A percentile compares a stretch with the other conserved stretches of the same genome.
Conservation (phyloP, 2,888 invertebrate genomes). For the Netelia melanura region DNA sequence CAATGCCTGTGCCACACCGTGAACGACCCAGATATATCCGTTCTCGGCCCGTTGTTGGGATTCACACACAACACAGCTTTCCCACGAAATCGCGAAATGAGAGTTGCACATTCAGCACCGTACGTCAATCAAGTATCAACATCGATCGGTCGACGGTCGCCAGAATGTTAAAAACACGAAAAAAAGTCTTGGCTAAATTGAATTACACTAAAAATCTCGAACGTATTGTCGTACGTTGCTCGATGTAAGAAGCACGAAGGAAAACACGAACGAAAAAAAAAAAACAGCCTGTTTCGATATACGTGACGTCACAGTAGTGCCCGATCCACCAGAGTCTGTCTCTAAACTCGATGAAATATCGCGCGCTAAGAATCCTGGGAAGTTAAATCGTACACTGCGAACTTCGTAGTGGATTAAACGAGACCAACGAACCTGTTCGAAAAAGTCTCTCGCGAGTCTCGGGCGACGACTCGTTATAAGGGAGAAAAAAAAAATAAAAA, state of each 20-base stretch:
- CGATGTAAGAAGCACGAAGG: conserved; percentile 13
- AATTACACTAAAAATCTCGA: background rate
- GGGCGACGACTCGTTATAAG: background rate
- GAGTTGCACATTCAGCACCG: background rate
- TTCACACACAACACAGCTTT: background rate
- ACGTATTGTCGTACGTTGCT: background rate
- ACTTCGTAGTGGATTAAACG: background rate
- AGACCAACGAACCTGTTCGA: conserved; percentile 33
- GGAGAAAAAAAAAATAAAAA: conserved; percentile 23
- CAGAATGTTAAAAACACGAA: background rate
- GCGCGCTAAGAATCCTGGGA: conserved; percentile 66
- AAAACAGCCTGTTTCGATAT: conserved; percentile 74
- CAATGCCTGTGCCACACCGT: conserved; percentile 1
- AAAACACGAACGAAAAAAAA: conserved; percentile 39
- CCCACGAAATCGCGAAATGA: background rate
- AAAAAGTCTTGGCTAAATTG: background rate
- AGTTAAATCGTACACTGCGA: background rate
- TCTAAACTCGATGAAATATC: conserved; percentile 72
- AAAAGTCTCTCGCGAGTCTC: conserved; percentile 2
- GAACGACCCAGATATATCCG: conserved; percentile 38
- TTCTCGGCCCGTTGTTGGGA: background rate
- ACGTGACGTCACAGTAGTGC: conserved; percentile 76
- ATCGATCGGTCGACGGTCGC: background rate
- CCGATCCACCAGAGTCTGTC: conserved; percentile 42
- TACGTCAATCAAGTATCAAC: background rate